These are phyloP conservation scores for Carduelis carduelis DNA, from an alignment of 2,797 vertebrate species.

Conservation along the genomic window DNA sequence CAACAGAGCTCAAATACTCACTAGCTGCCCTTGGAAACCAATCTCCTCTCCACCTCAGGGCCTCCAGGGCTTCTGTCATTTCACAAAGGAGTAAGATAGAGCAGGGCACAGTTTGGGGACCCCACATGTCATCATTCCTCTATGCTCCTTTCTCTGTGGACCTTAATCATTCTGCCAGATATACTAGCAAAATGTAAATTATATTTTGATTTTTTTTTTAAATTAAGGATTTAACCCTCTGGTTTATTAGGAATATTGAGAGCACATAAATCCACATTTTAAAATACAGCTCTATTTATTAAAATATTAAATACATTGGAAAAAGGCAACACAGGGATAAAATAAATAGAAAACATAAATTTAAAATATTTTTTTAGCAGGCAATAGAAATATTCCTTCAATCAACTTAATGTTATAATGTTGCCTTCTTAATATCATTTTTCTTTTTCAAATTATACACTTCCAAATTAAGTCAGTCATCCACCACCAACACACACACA, in stretches of 20 bases:
- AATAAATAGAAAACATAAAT: not conserved
- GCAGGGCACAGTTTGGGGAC: not conserved
- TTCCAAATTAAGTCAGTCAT: not conserved
- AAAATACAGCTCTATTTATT: not conserved
- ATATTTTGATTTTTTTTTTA: not conserved
- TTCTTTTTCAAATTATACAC: not conserved
- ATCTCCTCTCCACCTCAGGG: not conserved
- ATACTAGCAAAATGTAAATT: not conserved
- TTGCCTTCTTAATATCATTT: not conserved
- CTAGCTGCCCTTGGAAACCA: not conserved
- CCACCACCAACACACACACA: not conserved
- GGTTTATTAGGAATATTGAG: not conserved
- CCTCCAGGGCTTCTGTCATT: not conserved
- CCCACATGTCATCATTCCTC: accelerated
- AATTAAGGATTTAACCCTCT: accelerated
- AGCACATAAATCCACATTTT: not conserved
- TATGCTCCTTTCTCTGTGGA: not conserved
- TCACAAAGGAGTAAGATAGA: not conserved
- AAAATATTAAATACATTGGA: not conserved
- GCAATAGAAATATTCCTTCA: not conserved
- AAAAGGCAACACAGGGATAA: not conserved
- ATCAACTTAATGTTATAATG: not conserved
- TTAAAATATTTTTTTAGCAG: not conserved
- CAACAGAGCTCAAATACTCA: not conserved
- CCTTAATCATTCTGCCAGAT: not conserved